Conservation (phyloP, 2,888 invertebrate species). For the Galeruca laticollis region DNA sequence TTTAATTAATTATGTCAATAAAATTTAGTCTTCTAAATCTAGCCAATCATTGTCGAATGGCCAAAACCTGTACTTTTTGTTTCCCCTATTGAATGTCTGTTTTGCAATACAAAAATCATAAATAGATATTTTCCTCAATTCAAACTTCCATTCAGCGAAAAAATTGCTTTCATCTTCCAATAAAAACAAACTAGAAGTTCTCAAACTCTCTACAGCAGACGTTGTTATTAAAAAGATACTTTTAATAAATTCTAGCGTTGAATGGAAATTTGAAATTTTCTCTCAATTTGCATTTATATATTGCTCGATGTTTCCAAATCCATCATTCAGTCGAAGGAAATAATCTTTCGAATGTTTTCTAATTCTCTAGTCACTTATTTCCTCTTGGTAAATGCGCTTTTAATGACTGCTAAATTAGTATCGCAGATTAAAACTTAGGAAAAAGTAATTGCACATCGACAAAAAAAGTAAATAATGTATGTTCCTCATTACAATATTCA, state of each 20-base stretch:
- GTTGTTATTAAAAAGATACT: not conserved
- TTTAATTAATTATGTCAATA: too few species aligned
- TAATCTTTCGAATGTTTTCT: constrained; percentile 15
- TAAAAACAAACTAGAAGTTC: not conserved
- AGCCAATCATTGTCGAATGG: too few species aligned
- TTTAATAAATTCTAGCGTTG: not conserved
- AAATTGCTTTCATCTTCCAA: not conserved
- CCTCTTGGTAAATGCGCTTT: constrained; percentile 1
- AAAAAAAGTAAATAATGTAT: not conserved
- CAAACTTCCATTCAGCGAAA: not conserved
- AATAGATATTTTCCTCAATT: too few species aligned
- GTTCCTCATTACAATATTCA: not conserved
- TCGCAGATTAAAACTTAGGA: not conserved
- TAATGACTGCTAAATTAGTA: constrained; percentile 7
- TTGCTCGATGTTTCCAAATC: not conserved
- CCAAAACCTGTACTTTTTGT: too few species aligned
- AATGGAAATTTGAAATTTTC: constrained; percentile 15
- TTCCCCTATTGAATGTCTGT: too few species aligned
- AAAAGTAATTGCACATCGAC: not conserved
- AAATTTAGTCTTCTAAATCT: too few species aligned
- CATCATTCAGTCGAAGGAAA: constrained; percentile 5
- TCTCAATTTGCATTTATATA: constrained; percentile 13
- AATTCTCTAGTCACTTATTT: constrained; percentile 10
- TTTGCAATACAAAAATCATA: too few species aligned
- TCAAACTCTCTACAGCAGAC: not conserved